phyloP scores from a whole-genome alignment of 2,888 invertebrate genomes.

The Stegophylla sp. region DNA sequence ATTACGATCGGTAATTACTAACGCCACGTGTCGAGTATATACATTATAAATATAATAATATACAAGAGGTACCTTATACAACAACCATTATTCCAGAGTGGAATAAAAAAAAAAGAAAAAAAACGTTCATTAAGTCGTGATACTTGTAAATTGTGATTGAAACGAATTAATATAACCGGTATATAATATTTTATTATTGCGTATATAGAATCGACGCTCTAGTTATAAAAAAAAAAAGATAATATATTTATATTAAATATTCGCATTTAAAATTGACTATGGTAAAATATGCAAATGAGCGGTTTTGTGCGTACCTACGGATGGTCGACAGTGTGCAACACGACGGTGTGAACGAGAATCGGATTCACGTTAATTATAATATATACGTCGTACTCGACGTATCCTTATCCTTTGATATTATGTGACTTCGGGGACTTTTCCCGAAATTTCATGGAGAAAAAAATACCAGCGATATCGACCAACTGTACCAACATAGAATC shows the following conservation, averaged over 20 bases:
- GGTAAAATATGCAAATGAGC: constrained; percentile 34
- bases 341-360: background rate
- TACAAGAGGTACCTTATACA: background rate
- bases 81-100: background rate
- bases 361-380: constrained; percentile 4
- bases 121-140: constrained; percentile 15
- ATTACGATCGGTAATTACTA: background rate
- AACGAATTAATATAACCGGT: constrained; percentile 31
- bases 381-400: background rate
- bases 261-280: constrained; percentile 41
- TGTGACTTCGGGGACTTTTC: no score
- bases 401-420: background rate
- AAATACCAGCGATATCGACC: no score
- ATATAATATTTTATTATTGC: background rate
- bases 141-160: constrained; percentile 18
- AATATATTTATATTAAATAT: no score
- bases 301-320: background rate
- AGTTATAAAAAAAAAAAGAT: constrained; percentile 31
- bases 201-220: background rate
- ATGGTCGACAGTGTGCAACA: background rate
- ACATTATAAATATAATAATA: background rate
- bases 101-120: background rate
- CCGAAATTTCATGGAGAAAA: no score
- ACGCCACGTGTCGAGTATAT: background rate
- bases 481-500: no score